These are phyloP conservation scores for Mormyrus hasselquistii DNA, from an alignment of 2,797 vertebrate species.

Conservation along the genomic window DNA sequence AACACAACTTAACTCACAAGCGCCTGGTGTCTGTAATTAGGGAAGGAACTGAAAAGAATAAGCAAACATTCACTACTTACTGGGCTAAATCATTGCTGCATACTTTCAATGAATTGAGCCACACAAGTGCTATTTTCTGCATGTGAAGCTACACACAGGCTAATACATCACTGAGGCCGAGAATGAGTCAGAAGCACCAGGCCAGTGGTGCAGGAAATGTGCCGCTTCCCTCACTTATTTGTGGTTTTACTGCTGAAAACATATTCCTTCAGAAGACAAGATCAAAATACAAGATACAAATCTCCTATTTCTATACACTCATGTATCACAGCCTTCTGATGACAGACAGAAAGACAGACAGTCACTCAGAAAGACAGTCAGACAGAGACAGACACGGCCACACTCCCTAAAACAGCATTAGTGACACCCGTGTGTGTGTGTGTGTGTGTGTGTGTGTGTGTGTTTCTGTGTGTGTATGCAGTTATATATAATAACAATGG, in stretches of 20 bases:
- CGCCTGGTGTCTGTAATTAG: neutral
- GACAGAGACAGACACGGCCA: neutral
- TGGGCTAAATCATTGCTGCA: neutral
- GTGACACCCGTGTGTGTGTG: neutral
- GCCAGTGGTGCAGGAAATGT: constrained; percentile 50
- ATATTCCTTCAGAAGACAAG: neutral
- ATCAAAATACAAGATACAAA: neutral
- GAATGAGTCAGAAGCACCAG: constrained; percentile 56
- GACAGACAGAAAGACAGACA: neutral
- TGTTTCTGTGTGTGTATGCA: neutral
- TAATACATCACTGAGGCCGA: constrained; percentile 23
- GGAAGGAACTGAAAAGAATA: neutral
- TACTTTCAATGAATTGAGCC: neutral
- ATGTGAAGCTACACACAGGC: too few relatives aligned
- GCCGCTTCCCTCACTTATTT: constrained; percentile 47
- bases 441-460: neutral
- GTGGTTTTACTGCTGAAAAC: constrained; percentile 42
- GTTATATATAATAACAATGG: neutral
- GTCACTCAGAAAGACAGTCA: neutral
- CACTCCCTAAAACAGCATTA: neutral
- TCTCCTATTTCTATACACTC: constrained; percentile 13
- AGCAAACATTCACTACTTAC: neutral
- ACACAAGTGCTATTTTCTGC: neutral
- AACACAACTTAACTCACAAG: neutral
- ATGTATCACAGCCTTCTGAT: neutral